A percentile compares a stretch with the other conserved stretches of the same genome.
These are phyloP conservation scores for Tetragonula carbonaria DNA, from an alignment of 2,888 invertebrate genomes.

Conservation along the genomic window DNA sequence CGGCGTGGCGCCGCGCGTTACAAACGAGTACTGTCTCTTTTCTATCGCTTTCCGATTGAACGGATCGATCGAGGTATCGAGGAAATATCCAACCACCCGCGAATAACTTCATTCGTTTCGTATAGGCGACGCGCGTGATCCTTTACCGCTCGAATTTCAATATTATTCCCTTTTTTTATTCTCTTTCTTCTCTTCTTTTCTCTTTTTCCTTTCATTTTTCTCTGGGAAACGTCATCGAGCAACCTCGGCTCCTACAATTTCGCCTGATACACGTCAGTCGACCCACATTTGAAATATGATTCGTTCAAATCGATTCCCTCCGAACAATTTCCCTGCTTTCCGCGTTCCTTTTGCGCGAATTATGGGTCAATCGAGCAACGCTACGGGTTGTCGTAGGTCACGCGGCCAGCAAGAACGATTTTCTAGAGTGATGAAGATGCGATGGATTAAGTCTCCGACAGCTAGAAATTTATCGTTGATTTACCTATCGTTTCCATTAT, in stretches of 20 bases:
- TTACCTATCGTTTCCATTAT: no score
- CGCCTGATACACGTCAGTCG: neutral
- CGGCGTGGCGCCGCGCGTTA: neutral
- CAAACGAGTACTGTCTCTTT: conserved; percentile 15
- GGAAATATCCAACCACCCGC: conserved; percentile 21
- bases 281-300: conserved; percentile 27
- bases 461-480: no score
- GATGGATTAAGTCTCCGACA: no score
- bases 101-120: conserved; percentile 28
- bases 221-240: conserved; percentile 15
- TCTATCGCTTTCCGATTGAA: conserved; percentile 33
- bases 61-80: neutral
- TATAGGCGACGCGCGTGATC: neutral
- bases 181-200: no score
- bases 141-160: conserved; percentile 13
- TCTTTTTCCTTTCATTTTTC: neutral
- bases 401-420: no score
- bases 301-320: conserved; percentile 25
- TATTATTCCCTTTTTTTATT: neutral
- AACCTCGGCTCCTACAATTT: neutral
- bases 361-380: neutral
- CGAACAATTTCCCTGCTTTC: conserved; percentile 24
- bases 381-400: no score
- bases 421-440: no score
- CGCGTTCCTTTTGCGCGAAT: neutral